Base-by-base conservation (phyloP, 2,797 vertebrate species). In the Cyprinella venusta region DNA sequence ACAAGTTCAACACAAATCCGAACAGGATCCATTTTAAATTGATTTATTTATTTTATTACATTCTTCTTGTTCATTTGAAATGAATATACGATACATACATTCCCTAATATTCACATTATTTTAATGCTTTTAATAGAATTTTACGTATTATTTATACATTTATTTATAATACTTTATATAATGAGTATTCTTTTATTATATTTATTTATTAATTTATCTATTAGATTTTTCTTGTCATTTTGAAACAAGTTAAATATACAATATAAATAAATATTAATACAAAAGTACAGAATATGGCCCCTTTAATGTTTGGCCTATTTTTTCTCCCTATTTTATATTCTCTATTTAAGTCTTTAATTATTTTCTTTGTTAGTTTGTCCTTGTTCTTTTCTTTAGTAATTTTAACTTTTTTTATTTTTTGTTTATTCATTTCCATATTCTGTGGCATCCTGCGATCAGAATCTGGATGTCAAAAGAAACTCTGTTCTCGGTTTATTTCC, bases 381-480 rank as follows among this genome's bases (percentile, higher is more conserved):
- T 10, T n/a, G 5, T 69, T 65, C 42, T 45, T 83, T n/a, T 84
- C 84, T 77, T 65, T 18, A 21, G 13, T 36, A 0, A n/a, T 65
- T 79, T 33, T 5, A 33, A 48, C 6, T 4, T 74, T 54, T 12
- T 3, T 54, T 30, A 30, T 4, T 33, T 33, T 33, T 21, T 18
- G 12, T 64, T 30, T 33, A 64, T 13, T 24, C 8, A 16, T 24
- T n/a, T 74, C 30, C 48, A 33, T 74, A n/a, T 74, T 74, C 18
- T 54, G 50, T 54, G 48, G 3, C 19, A 15, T 54, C 24, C 19
- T n/a, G 5, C 52, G 70, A 38, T 56, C 8, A 2, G 45, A 48
- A 48, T 15, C 24, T 50, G 30, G 63, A 33, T 36, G n/a, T 21
- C 71, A 36, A n/a, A 5, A 71, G 54, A 74, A 38, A 52, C 42